Base-by-base conservation (phyloP, 2,113 vertebrate species). In the Ciconia maguari region DNA sequence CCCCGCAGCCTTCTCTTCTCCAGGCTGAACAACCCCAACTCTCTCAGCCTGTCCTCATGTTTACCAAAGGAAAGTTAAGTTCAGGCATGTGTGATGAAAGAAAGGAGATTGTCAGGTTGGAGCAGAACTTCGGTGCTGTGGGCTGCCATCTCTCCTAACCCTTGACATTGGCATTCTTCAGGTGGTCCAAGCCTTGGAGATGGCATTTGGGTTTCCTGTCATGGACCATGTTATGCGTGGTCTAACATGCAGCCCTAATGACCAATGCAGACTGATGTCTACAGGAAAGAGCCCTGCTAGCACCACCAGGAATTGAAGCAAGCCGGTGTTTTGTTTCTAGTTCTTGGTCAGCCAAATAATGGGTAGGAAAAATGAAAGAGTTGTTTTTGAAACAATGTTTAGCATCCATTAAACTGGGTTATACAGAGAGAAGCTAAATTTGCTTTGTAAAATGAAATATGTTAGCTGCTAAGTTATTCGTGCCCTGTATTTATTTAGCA, bases 401-500 rank as follows among this genome's bases (percentile, higher is more conserved):
- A 75, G 52, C 82, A 76, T 75, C 44, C 57, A 16, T 89, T 87
- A 87, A 75, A 92, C 48, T 36, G 27, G 13, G 55, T 88, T 93
- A 26, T 26, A 32, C 10, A 44, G 8, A 87, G 29, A 55, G 51
- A 78, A 84, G 24, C 30, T 89, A 48, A 64, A 93, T 94, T 66
- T 68, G 18, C 77, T 83, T 95, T 76, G 41, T 84, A 72, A 93
- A 88, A 81, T 88, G 77, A 96, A 96, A 77, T 46, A 78, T 51
- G 36, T 85, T 92, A 85, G 34, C 64, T 93, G 87, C 41, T 88
- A 51, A 68, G 15, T 89, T 96, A 64, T 58, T 92, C 60, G 83
- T 96, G 38, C 17, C 81, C 54, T 88, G 19, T 94, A 89, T 97
- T 92, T 96, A 95, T 97, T 95, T 95, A 94, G 77, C 58, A 94